Evolutionary conservation across 2,888 invertebrate genomes (phyloP), one percentile per base, ranked within the genome.

Genomic region (Prionchulus punctatus): DNA sequence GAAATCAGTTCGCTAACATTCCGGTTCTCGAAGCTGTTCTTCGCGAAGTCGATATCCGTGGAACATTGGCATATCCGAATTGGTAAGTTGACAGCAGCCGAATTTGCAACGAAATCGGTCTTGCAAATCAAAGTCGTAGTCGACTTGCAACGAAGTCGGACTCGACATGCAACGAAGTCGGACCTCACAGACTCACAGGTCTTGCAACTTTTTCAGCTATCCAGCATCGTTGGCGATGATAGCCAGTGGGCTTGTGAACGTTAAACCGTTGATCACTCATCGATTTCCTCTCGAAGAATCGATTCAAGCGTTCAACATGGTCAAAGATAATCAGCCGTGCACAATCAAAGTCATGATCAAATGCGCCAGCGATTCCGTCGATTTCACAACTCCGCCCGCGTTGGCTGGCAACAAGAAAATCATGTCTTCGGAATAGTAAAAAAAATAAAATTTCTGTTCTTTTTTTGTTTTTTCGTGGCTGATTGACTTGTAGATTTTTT

Each of bases 31-130:
- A 82, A 66, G 85, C 89, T 1, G 77, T 86, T 30, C 76, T 81
- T 0, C 75, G 87, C 55, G 92, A 94, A 76, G 83, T 96, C 12
- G 91, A 92, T 73, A 85, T 96, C 62, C 79, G 84, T 59, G 94
- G 94, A 60, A 82, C 89, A 57, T 94, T 94, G 76, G 80, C 94
- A 73, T 94, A 94, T 70, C 85, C 80, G 60, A 90, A 90, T 73
- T 86, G 86, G 86, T 86, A 66, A 74, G 80, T 75, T 30, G 12
- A n/a, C n/a, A n/a, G n/a, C n/a, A n/a, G n/a, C n/a, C n/a, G n/a
- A n/a, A n/a, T n/a, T n/a, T n/a, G n/a, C n/a, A n/a, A n/a, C n/a
- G n/a, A n/a, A n/a, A n/a, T n/a, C n/a, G n/a, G n/a, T n/a, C n/a
- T n/a, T n/a, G n/a, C n/a, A n/a, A n/a, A n/a, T n/a, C n/a, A n/a